Conservation (phyloP, 2,797 vertebrate genomes). For the Astyanax mexicanus region DNA sequence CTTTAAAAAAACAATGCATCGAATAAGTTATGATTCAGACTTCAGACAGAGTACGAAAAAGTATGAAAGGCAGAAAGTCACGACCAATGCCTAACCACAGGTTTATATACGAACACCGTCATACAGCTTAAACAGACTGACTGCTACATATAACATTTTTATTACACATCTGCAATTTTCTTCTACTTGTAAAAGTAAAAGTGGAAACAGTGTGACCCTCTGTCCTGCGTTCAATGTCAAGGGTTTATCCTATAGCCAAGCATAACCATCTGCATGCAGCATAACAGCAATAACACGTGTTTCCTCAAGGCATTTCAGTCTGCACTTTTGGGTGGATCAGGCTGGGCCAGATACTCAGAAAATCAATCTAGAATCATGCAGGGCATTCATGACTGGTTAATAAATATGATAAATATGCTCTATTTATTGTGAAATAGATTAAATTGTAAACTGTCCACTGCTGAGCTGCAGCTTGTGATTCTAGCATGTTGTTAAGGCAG, state of each 20-base stretch:
- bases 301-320: background rate
- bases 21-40: background rate
- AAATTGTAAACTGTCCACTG: background rate
- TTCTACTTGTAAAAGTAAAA: no score
- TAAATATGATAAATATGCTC: background rate
- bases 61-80: no score
- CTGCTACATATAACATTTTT: no score
- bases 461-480: background rate
- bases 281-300: background rate
- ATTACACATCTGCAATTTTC: no score
- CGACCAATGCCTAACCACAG: background rate
- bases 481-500: background rate
- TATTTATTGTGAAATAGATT: background rate
- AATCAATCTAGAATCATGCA: background rate
- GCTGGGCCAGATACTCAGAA: background rate
- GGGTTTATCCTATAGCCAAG: background rate
- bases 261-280: background rate
- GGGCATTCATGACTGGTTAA: background rate
- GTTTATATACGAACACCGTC: background rate
- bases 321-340: background rate
- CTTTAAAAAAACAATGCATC: background rate
- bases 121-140: background rate
- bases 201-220: background rate
- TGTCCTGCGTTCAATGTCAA: constrained; percentile 5
- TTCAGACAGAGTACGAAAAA: no score